These are phyloP conservation scores for Cetoscarus ocellatus DNA, from an alignment of 2,797 vertebrate species.

Conservation along the genomic window DNA sequence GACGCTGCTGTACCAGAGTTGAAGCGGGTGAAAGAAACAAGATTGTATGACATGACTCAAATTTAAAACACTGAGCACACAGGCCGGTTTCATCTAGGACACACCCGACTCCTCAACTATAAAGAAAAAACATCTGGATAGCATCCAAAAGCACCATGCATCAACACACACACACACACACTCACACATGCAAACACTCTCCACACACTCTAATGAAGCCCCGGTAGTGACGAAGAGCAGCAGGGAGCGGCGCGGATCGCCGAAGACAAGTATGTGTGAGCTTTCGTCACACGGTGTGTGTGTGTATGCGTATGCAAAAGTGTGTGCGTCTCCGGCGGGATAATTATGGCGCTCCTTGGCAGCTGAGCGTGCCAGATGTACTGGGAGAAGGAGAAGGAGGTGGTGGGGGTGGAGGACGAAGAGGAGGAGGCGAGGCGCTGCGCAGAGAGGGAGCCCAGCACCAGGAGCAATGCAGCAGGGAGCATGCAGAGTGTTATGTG, in stretches of 20 bases:
- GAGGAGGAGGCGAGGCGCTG: conserved; percentile 84
- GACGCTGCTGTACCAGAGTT: conserved; percentile 19
- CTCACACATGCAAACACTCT: conserved; percentile 49
- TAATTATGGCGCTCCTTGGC: conserved; percentile 99
- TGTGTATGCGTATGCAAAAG: conserved; percentile 36
- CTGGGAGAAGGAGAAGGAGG: conserved; percentile 90
- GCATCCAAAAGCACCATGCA: conserved; percentile 75
- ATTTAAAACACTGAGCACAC: conserved; percentile 32
- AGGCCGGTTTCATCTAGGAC: conserved; percentile 76
- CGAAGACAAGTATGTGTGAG: conserved; percentile 74
- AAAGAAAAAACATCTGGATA: conserved; percentile 82
- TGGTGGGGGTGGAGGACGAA: conserved; percentile 77
- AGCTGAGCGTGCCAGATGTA: conserved; percentile 99
- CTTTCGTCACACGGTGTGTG: conserved; percentile 54
- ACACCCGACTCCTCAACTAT: conserved; percentile 72
- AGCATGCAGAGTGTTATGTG: conserved; percentile 72
- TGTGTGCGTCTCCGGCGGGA: conserved; percentile 90
- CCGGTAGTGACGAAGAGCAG: conserved; percentile 95
- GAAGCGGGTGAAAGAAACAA: background rate
- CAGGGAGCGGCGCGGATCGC: conserved; percentile 79
- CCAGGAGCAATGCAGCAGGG: conserved; percentile 92
- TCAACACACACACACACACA: conserved; percentile 64
- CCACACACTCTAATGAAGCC: conserved; percentile 97
- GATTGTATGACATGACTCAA: conserved; percentile 1
- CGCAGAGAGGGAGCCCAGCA: conserved; percentile 83